Evolutionary conservation across 2,888 invertebrate genomes (phyloP).

Genomic region (Adela reaumurella): DNA sequence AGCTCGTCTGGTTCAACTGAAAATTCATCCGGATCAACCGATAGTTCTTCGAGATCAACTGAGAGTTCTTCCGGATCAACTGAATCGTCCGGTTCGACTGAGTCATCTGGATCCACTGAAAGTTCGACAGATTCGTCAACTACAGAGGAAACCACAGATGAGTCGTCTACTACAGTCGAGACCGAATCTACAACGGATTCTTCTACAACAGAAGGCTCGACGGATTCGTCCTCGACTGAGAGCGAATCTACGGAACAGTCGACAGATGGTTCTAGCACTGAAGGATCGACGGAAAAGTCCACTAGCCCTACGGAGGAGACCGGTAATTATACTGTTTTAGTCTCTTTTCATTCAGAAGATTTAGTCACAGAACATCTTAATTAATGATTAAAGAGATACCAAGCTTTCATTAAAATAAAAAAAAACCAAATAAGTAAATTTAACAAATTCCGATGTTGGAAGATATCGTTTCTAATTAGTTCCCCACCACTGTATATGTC

Average conservation of each 20-base stretch:
- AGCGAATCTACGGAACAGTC: conserved; percentile 6
- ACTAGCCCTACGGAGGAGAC: no score
- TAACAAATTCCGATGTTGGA: no score
- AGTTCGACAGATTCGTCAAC: conserved; percentile 2
- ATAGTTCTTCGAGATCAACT: conserved; percentile 6
- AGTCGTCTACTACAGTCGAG: no score
- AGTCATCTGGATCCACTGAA: neutral
- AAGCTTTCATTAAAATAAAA: no score
- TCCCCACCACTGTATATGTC: no score
- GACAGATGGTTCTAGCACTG: neutral
- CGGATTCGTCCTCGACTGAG: conserved; percentile 7
- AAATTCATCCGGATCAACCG: conserved; percentile 1
- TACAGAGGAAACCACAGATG: neutral
- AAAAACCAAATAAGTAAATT: no score
- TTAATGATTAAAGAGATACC: no score
- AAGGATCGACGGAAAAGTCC: no score
- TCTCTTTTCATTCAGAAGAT: no score
- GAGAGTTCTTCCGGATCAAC: neutral
- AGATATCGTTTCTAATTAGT: no score
- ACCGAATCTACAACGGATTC: conserved; percentile 6
- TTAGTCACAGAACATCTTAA: no score
- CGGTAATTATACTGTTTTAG: no score
- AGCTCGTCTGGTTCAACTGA: neutral
- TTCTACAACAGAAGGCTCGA: conserved; percentile 6
- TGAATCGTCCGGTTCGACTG: neutral